Conservation (phyloP, 2,113 vertebrate species). For the Butastur rufipennis region DNA sequence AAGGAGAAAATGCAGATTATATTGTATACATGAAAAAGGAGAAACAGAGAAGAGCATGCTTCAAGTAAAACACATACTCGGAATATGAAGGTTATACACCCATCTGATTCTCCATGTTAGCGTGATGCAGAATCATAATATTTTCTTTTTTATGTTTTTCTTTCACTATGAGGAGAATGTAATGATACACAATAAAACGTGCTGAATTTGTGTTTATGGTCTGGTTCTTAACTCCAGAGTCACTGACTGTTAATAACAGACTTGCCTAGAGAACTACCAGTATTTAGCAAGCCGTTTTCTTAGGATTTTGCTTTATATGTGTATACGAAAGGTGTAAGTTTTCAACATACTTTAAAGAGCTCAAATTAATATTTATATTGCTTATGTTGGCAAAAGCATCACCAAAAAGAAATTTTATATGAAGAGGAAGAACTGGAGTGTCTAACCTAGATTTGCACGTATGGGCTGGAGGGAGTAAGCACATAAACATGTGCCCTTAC, state of each 20-base stretch:
- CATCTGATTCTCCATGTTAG: not conserved
- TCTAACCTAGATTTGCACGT: not conserved
- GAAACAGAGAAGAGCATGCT: not conserved
- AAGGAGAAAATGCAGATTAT: not conserved
- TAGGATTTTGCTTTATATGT: not conserved
- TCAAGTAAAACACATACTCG: not conserved
- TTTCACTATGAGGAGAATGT: conserved; percentile 16
- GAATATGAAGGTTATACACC: not conserved
- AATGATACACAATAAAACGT: not conserved
- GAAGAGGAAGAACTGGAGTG: not conserved
- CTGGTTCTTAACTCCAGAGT: not conserved
- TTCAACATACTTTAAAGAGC: not conserved
- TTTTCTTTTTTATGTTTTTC: not conserved
- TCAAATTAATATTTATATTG: not conserved
- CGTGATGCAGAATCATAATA: not conserved
- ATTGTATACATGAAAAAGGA: not conserved
- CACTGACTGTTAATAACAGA: not conserved
- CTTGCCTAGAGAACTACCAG: not conserved
- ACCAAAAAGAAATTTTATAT: not conserved
- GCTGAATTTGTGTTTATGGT: not conserved
- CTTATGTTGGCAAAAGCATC: not conserved
- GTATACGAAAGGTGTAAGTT: not conserved
- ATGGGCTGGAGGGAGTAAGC: not conserved
- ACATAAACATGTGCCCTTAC: not conserved
- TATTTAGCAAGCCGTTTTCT: not conserved